Conservation (phyloP, 2,113 vertebrate genomes). For the Catharus fuscescens region DNA sequence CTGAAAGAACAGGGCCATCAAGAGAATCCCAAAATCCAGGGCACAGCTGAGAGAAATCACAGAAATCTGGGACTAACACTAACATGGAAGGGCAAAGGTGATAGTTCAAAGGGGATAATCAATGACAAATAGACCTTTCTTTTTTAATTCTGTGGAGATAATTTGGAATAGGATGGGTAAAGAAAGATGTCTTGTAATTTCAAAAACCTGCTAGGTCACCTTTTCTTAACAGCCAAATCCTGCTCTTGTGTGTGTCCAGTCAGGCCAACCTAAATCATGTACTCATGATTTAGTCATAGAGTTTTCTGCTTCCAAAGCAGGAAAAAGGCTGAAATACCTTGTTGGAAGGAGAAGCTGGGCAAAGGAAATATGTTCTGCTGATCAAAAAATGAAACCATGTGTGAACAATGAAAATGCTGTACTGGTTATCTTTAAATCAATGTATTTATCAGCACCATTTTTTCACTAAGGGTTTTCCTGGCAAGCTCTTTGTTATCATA, state of each 20-base stretch:
- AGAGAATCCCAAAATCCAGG: constrained; percentile 51
- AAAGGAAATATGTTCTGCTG: neutral
- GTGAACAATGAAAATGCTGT: constrained; percentile 13
- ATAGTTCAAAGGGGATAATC: constrained; percentile 15
- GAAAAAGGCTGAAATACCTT: neutral
- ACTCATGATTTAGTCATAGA: neutral
- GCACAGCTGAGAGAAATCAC: neutral
- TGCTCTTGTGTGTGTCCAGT: neutral
- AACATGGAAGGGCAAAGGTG: neutral
- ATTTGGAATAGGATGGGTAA: neutral
- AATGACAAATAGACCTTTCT: neutral
- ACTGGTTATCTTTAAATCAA: constrained; percentile 10
- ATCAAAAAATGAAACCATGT: constrained; percentile 16
- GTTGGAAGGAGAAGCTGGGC: neutral
- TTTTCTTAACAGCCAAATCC: neutral
- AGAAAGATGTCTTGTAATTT: neutral
- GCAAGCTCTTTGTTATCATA: constrained; percentile 18
- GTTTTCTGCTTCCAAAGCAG: neutral
- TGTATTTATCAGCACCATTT: neutral
- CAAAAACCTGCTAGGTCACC: neutral
- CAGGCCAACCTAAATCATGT: neutral
- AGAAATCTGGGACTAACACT: neutral
- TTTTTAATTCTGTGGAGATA: neutral
- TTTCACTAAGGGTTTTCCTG: constrained; percentile 7
- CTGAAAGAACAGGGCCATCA: constrained; percentile 21